These are phyloP conservation scores for Acropora yongei DNA, from an alignment of 64 coral and sea anemone genomes.

Conservation along the genomic window DNA sequence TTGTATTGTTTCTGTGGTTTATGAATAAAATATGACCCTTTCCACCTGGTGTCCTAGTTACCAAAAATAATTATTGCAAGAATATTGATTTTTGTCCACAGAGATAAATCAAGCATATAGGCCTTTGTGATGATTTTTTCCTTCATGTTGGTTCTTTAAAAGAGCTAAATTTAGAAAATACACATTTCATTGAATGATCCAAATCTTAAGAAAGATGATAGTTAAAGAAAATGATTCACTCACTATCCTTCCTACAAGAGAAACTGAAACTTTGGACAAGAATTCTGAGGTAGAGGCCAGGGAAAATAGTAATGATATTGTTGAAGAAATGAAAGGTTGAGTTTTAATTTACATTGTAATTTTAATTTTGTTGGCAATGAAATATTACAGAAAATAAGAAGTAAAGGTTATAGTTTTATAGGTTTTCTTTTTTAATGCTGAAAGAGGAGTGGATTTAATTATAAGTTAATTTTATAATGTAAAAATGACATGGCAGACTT, in stretches of 20 bases:
- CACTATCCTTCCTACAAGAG: not conserved
- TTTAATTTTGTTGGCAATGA: not conserved
- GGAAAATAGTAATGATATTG: not conserved
- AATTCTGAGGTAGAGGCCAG: not conserved
- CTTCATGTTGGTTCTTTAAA: no score
- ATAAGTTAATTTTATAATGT: no score
- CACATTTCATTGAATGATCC: no score
- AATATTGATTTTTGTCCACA: no score
- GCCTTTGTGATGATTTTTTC: no score
- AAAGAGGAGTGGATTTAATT: no score
- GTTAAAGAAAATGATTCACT: not conserved
- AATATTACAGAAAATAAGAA: not conserved
- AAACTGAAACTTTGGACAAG: not conserved
- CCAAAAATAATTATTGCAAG: not conserved
- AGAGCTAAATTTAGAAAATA: not conserved
- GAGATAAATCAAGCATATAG: no score
- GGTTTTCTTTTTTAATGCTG: no score
- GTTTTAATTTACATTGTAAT: no score
- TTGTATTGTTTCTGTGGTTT: not conserved
- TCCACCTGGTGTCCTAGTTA: not conserved
- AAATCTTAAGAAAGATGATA: not conserved
- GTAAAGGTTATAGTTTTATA: no score
- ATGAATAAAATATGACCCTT: constrained; percentile 23
- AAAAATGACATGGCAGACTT: no score
- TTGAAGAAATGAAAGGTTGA: not conserved